These are phyloP conservation scores for Centrocercus urophasianus DNA, from an alignment of 2,113 vertebrate species.

Conservation along the genomic window DNA sequence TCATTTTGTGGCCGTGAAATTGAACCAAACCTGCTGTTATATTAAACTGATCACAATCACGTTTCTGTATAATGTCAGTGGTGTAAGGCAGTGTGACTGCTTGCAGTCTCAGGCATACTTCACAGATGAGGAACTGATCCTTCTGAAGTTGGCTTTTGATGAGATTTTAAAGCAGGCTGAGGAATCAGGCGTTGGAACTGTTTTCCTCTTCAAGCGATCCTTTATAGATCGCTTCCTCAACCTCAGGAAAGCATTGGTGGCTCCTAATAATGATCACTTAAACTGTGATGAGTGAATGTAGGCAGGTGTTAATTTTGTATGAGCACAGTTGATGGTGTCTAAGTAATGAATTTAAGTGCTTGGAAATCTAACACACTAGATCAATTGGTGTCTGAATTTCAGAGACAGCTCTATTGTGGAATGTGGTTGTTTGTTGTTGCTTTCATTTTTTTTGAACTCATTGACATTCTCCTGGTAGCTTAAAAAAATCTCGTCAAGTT, in stretches of 20 bases:
- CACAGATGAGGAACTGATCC: not conserved
- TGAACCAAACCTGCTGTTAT: not conserved
- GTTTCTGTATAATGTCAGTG: not conserved
- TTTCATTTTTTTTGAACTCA: not conserved
- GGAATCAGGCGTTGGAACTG: not conserved
- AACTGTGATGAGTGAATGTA: not conserved
- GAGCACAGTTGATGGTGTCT: not conserved
- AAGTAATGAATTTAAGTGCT: not conserved
- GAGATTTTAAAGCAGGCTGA: not conserved
- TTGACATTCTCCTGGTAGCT: not conserved
- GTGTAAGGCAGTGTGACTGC: not conserved
- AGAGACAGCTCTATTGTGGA: not conserved
- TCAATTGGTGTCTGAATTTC: not conserved
- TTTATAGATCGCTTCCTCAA: not conserved
- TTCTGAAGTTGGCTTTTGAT: not conserved
- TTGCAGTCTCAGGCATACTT: accelerated
- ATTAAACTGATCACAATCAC: accelerated
- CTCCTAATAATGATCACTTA: not conserved
- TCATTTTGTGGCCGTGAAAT: not conserved
- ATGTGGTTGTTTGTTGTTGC: not conserved
- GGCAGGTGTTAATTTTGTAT: not conserved
- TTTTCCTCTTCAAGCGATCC: not conserved
- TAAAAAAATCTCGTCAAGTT: not conserved
- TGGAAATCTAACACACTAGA: not conserved
- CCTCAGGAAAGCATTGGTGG: not conserved